Base-by-base conservation (phyloP, 2,888 invertebrate species). In the Agrochola circellaris region DNA sequence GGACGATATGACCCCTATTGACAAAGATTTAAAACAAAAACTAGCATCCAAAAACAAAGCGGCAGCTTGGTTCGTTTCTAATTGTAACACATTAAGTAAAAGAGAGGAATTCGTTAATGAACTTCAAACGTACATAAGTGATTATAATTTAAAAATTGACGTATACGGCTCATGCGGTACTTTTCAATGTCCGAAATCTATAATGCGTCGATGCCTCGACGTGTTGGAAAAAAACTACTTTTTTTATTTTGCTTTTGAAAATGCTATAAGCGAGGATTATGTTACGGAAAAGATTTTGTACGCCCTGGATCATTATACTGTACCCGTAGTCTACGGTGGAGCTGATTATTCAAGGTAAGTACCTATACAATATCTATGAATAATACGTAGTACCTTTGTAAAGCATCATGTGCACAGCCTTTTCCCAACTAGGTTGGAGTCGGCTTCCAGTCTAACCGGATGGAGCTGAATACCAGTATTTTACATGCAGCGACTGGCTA, bases 271-370 rank as follows among this genome's bases (percentile, higher is more conserved):
- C 70, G 94, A 93, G n/a, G 95, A 96, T 89, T 96, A 95, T 75
- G 94, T 95, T 0, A 94, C 96, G 3, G 95, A 96, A 83, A 95
- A 95, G 81, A 75, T 95, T 45, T 81, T 95, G 20, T 87, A 93
- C 79, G 93, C 97, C 56, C 91, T 97, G n/a, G 96, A 97, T 85
- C 97, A 97, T 90, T 95, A 97, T 89, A 96, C 97, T 1, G 95
- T 98, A 23, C 98, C 98, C 0, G 96, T 98, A 9, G 98, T 98
- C 8, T 97, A 97, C 93, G 98, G 98, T 2, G 97, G 97, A 64
- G 97, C 97, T 70, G 97, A 98, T 92, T 98, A 98, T 92, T 93
- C 92, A 56, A 95, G 95, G 96, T 94, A 83, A 86, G 68, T 77
- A 77, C 34, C 5, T 45, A 65, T 45, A 13, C 15, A 48, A 30